Base-by-base conservation (phyloP, 2,113 vertebrate genomes). In the Salvelinus fontinalis region DNA sequence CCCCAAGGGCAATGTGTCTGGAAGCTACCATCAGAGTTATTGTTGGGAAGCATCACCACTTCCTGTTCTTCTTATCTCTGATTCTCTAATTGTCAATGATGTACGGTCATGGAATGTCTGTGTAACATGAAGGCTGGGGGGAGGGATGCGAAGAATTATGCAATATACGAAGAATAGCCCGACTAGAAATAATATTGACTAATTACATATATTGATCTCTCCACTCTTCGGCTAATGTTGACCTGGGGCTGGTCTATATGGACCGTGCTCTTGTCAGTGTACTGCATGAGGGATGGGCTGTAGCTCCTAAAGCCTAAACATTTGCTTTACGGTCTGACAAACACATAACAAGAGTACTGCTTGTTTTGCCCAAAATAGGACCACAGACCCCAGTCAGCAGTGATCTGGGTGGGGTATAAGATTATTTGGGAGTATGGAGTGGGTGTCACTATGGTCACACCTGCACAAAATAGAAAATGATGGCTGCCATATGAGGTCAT, bases 311-410 rank as follows among this genome's bases (percentile, higher is more conserved):
- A 92, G 39, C 39, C 39, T 44, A 44, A 44, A 44, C 90, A 92
- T 93, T 93, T 91, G 83, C 89, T 82, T 85, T 88, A 72, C 77
- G 83, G 83, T 85, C 22, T 86, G 79, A 83, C 76, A 74, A 77
- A 74, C 60, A 72, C 81, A 81, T 83, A 85, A 84, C 29, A 85
- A 79, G 72, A 78, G 13, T 18, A 18, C 51, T 54, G 83, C 84
- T 83, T 34, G 82, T 79, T 73, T 79, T 18, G 54, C 75, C 74
- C 75, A 79, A 84, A 66, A 82, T 59, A 86, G 81, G 75, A 27
- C 65, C 79, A 69, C 49, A 72, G 78, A 76, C 69, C 24, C 34
- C 14, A 57, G 74, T 44, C 16, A 24, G 31, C 20, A 74, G 74
- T 27, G n/a, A 16, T 66, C 39, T n/a, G 3, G 39, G 16, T 54